Evolutionary conservation across 2,888 invertebrate genomes (phyloP).

Genomic region (Antheraea yamamai): DNA sequence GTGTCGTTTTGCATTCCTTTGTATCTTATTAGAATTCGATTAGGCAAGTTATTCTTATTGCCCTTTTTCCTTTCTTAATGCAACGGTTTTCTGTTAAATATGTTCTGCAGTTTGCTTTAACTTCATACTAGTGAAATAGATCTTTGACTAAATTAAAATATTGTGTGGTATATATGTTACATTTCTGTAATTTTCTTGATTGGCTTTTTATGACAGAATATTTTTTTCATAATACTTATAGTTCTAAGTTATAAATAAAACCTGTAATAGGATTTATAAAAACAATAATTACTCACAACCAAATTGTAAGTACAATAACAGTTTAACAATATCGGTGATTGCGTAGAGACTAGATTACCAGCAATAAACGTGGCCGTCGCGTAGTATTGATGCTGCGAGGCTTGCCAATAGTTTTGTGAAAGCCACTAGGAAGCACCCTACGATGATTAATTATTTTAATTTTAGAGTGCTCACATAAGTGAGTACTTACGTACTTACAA

Average conservation of each 20-base stretch:
- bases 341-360: not conserved
- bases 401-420: not conserved
- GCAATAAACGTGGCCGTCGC: not conserved
- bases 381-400: not conserved
- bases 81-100: not conserved
- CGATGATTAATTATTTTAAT: not conserved
- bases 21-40: constrained; percentile 12
- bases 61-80: constrained; percentile 2
- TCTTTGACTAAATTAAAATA: not conserved
- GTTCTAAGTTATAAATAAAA: not conserved
- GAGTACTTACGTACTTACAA: not conserved
- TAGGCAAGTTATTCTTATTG: constrained; percentile 3
- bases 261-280: not conserved
- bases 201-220: not conserved
- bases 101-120: not conserved
- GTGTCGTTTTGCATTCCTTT: constrained; percentile 29
- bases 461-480: not conserved
- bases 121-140: not conserved
- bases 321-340: not conserved
- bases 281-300: not conserved
- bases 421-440: not conserved
- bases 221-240: not conserved
- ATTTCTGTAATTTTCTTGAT: not conserved
- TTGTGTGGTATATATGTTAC: not conserved
- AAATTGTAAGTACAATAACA: not conserved